Base-by-base conservation (phyloP, 2,113 vertebrate species). In the Scatophagus argus region DNA sequence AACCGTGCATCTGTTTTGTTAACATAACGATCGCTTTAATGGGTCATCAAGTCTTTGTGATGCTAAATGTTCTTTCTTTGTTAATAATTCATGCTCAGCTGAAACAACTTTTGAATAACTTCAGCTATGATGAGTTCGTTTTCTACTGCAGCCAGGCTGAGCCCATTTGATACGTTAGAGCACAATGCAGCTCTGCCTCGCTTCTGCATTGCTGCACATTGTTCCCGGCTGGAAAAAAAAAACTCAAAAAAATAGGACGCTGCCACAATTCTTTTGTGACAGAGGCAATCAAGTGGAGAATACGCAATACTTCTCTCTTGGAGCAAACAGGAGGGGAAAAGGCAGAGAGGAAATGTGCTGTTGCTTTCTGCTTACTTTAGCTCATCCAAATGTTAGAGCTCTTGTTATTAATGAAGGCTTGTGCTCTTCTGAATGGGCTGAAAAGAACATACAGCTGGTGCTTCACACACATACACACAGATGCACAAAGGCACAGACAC, bases 251-350 rank as follows among this genome's bases (percentile, higher is more conserved):
- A 74, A 31, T 1, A 51, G 34, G 76, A 77, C 38, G 68, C 67
- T 72, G 77, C 72, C 27, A 74, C 52, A 62, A 6, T 88, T 75
- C 13, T 52, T 73, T 79, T 85, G 32, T 64, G 79, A 89, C 68
- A 85, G 74, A 84, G 27, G 72, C 63, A 74, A 79, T 85, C 81
- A 82, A 82, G 81, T 36, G 25, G 59, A 82, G 56, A 84, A 77
- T 80, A 89, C 82, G 85, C 31, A 4, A 43, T 23, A 17, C 38
- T 56, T 69, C 55, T 76, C 79, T 52, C 43, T 65, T 14, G 6
- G 8, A 38, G 65, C 58, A 75, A 63, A 64, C 59, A 44, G 77
- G 34, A 27, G 25, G 31, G 34, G 49, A 52, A 51, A 27, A 79
- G 58, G 52, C 70, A 74, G 41, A 74, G 31, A 75, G 51, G 65